These are phyloP conservation scores for Eupelmus urozonus DNA, from an alignment of 2,888 invertebrate species.

Conservation along the genomic window DNA sequence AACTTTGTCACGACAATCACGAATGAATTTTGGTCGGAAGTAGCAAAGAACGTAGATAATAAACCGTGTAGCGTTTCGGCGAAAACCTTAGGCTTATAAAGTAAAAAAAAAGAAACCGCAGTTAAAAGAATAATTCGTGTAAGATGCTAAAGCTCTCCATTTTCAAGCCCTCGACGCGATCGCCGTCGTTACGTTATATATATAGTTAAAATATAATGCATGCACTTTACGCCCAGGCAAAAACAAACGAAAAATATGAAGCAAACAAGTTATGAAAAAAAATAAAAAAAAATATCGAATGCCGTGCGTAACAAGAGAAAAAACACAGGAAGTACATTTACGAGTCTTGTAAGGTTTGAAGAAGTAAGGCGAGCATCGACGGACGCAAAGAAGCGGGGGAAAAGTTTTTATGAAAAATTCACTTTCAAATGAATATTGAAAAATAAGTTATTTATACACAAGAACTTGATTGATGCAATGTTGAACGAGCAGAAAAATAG, in stretches of 20 bases:
- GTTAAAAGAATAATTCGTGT: slow-evolving; percentile 13
- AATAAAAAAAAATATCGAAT: slow-evolving; percentile 33
- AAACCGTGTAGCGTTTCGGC: slow-evolving; percentile 25
- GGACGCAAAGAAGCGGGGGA: slow-evolving; percentile 25
- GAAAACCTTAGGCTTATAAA: slow-evolving; percentile 26
- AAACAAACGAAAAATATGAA: slow-evolving; percentile 34
- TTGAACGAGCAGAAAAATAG: slow-evolving; percentile 25
- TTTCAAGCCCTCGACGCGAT: slow-evolving; percentile 51
- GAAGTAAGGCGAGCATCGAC: slow-evolving; percentile 58
- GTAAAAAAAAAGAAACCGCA: slow-evolving; percentile 8
- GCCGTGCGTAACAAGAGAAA: slow-evolving; percentile 56
- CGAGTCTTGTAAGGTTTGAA: slow-evolving; percentile 60
- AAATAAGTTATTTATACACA: slow-evolving; percentile 43
- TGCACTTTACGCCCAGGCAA: slow-evolving; percentile 22
- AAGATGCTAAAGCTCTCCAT: slow-evolving; percentile 14
- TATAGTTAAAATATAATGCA: slow-evolving; percentile 4
- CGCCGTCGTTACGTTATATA: slow-evolving; percentile 1
- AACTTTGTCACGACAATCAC: slow-evolving; percentile 58
- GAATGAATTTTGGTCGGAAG: slow-evolving; percentile 53
- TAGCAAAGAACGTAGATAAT: slow-evolving; percentile 47
- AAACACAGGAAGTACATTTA: slow-evolving; percentile 54
- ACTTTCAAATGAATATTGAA: slow-evolving; percentile 41
- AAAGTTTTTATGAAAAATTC: slow-evolving; percentile 26
- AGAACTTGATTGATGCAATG: slow-evolving; percentile 45
- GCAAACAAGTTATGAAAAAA: neutral